Base-by-base conservation (phyloP, 2,888 invertebrate species). In the Tuberolachnus salignus region DNA sequence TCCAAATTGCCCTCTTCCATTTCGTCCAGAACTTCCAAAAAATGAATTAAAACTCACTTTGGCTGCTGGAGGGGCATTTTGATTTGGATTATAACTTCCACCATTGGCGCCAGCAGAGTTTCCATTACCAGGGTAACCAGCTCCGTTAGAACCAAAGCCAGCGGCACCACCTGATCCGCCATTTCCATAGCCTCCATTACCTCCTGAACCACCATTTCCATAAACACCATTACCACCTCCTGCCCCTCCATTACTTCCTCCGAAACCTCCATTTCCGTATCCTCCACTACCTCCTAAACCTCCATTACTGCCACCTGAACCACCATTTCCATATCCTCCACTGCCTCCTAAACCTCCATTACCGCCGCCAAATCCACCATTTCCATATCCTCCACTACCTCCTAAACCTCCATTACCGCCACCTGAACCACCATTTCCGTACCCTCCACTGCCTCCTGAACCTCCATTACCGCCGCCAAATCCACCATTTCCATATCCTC, bases 41-140 rank as follows among this genome's bases (percentile, higher is more conserved):
- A 1, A 57, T 19, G 34, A 23, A 23, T 81, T 81, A 55, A 81
- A 81, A 66, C 81, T 81, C 16, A 81, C 81, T 75, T 81, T 81
- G 44, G 81, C 81, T n/a, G 81, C 81, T 19, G 81, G 80, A 46
- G 82, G 81, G 59, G 81, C 81, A 72, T 81, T 81, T 59, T 81
- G 75, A 74, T 80, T 80, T 26, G 75, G 75, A 59, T 75, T 75
- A 34, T 16, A 49, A 49, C 49, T 75, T 49, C 66, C 75, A n/a
- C 75, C 69, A 21, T 72, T 78, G 1, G 63, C 23, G 51, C 81
- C 70, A 42, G 74, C 75, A 6, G 70, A 23, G 13, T 26, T 57
- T 19, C 80, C 81, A 49, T 66, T 57, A 21, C 70, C 34, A 42
- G 71, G 10, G 14, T 44, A 21, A 49, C 63, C 59, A 34, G 34